Conservation (phyloP, 1,140 invertebrate species). For the Lutraria rhynchaena region DNA sequence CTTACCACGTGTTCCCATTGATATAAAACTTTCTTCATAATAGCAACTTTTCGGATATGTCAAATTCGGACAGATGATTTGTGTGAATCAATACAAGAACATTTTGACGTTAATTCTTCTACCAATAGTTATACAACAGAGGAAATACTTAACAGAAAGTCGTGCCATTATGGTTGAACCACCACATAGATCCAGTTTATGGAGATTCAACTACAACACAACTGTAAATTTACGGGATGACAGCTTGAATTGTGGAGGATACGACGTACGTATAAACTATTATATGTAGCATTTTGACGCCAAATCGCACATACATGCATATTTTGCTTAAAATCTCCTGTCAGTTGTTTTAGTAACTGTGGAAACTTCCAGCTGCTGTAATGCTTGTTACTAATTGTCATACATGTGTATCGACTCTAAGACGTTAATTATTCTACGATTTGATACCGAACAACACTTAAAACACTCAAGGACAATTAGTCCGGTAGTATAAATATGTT, state of each 20-base stretch:
- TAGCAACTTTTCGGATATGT: constrained; percentile 30
- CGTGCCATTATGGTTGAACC: constrained; percentile 89
- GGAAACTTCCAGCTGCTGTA: too few relatives aligned
- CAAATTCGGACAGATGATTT: constrained; percentile 36
- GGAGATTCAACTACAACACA: constrained; percentile 95
- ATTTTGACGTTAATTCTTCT: constrained; percentile 1
- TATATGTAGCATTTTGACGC: background rate
- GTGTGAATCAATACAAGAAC: constrained; percentile 7
- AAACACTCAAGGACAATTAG: too few relatives aligned
- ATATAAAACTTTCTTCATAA: too few relatives aligned
- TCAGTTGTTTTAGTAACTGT: too few relatives aligned
- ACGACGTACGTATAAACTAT: constrained; percentile 78
- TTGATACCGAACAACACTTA: too few relatives aligned
- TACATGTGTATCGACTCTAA: too few relatives aligned
- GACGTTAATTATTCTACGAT: too few relatives aligned
- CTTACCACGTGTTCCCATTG: too few relatives aligned
- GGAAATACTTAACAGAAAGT: background rate
- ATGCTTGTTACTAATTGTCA: too few relatives aligned
- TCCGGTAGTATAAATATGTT: too few relatives aligned
- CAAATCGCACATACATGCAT: too few relatives aligned
- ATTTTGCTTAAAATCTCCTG: too few relatives aligned
- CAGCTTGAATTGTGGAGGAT: constrained; percentile 91
- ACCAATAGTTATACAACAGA: background rate
- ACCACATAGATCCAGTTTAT: constrained; percentile 94
- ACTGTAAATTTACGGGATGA: constrained; percentile 97